Percentiles rank a stretch among this genome's conserved stretches.
Evolutionary conservation across 1,140 invertebrate species (phyloP).

Genomic region (Coenobita brevimanus): DNA sequence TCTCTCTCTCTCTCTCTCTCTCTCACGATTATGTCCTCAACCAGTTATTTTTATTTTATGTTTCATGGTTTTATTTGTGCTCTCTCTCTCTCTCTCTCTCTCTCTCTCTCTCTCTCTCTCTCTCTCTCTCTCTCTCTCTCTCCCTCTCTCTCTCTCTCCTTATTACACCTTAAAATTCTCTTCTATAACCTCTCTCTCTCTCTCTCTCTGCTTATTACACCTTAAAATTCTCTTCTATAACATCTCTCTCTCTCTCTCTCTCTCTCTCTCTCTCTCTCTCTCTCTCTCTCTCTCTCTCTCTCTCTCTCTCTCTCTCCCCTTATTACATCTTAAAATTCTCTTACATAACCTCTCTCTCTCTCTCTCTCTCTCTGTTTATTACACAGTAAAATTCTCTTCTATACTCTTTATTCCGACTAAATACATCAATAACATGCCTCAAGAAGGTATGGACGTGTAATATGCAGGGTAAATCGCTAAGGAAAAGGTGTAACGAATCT

Average conservation of each 20-base stretch:
- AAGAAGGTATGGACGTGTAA: no score
- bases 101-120: neutral
- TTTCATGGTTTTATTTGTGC: no score
- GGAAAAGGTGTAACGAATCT: no score
- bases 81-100: constrained; percentile 4
- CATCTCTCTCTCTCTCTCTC: neutral
- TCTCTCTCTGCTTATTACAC: constrained; percentile 6
- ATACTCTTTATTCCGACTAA: neutral
- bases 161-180: no score
- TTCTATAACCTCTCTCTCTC: neutral
- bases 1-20: neutral
- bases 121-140: constrained; percentile 3
- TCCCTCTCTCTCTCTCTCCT: neutral
- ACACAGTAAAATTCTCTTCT: neutral
- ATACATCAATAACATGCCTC: no score
- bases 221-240: neutral
- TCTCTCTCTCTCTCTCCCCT: neutral
- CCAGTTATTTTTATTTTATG: neutral
- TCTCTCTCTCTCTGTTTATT: constrained; percentile 19
- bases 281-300: constrained; percentile 3
- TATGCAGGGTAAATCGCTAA: no score
- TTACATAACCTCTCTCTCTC: neutral
- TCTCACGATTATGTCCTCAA: neutral
- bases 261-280: neutral
- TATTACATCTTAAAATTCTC: no score